These are phyloP conservation scores for Delphinus delphis DNA, from an alignment of 2,113 vertebrate genomes.

Conservation along the genomic window DNA sequence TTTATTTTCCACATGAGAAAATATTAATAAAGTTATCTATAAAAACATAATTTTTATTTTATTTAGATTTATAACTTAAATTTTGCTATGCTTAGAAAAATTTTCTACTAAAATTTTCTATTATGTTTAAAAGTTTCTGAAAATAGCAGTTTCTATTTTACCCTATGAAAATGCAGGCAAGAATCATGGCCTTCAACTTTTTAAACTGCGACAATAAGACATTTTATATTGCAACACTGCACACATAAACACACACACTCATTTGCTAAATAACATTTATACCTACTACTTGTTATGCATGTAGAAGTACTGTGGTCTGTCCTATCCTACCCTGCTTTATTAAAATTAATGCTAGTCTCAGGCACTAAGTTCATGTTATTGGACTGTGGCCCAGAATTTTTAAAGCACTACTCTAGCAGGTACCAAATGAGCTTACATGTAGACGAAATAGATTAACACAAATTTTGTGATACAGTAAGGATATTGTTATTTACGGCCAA, in stretches of 20 bases:
- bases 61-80: neutral
- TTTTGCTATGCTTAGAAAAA: neutral
- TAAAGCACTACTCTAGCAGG: neutral
- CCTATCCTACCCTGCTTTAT: neutral
- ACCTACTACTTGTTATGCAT: neutral
- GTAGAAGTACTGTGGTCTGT: neutral
- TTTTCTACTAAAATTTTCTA: neutral
- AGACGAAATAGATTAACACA: neutral
- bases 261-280: neutral
- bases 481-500: constrained; percentile 2
- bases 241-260: neutral
- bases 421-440: neutral
- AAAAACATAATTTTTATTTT: neutral
- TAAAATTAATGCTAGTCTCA: neutral
- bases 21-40: neutral
- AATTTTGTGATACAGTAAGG: neutral
- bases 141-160: neutral
- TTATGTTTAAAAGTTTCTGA: neutral
- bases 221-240: neutral
- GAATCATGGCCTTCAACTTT: neutral
- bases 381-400: neutral
- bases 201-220: neutral
- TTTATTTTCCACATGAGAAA: neutral
- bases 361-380: neutral
- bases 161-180: neutral